Evolutionary conservation across 2,888 invertebrate species (phyloP), one percentile per base, ranked within the genome.

Genomic region (Caenorhabditis plicata): DNA sequence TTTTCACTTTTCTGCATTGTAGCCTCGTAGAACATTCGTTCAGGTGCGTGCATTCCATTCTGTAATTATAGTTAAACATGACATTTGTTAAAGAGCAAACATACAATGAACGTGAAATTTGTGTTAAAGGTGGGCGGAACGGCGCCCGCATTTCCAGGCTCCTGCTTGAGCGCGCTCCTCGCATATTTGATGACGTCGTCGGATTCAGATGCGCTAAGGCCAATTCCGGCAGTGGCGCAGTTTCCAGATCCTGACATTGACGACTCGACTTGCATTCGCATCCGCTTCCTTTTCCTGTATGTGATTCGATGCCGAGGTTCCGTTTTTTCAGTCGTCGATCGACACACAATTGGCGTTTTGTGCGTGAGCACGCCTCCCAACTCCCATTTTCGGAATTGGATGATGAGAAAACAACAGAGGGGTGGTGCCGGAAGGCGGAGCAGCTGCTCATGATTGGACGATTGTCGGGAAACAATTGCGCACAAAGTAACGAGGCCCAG

Each of bases 271-370:
- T 58, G 52, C 58, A 58, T 58, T 51, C 52, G 58, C 58, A 58
- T 58, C 58, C 54, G 60, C 50, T 60, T 60, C 60, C 60, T 60
- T 60, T 60, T 60, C 60, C 54, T 58, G 58, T 58, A 58, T 58
- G 52, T 58, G 58, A 58, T 58, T 44, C 57, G 51, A 27, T 44
- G 33, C 40, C 43, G 42, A 31, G 42, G 38, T 7, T 15, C 23
- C 39, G 17, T 17, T 31, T 27, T 39, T 41, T 49, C 45, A 45
- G 35, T 45, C n/a, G n/a, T n/a, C n/a, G n/a, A n/a, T n/a, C n/a
- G n/a, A n/a, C n/a, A n/a, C n/a, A n/a, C n/a, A n/a, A n/a, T n/a
- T n/a, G n/a, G n/a, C n/a, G n/a, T n/a, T n/a, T n/a, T n/a, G n/a
- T n/a, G n/a, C n/a, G n/a, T n/a, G n/a, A n/a, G n/a, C n/a, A n/a